Percentiles rank a stretch among this genome's conserved stretches.
Conservation (phyloP, 2,797 vertebrate species). For the Enteromius trimaculatus region DNA sequence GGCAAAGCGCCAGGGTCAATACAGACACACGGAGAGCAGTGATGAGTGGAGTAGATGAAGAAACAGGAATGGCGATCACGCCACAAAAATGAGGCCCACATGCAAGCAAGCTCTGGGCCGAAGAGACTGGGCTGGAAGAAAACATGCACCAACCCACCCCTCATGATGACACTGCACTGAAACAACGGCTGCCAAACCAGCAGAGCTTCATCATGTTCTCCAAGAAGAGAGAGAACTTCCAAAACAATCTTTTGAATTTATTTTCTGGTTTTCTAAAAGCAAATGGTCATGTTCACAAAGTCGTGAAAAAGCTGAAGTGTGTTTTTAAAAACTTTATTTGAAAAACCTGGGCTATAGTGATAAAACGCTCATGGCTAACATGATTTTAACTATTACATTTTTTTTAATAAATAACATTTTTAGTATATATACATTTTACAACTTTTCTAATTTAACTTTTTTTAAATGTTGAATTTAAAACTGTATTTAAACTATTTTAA, state of each 20-base stretch:
- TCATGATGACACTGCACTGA: slow-evolving; percentile 41
- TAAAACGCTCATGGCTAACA: not conserved
- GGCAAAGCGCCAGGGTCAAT: slow-evolving; percentile 56
- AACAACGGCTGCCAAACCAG: slow-evolving; percentile 53
- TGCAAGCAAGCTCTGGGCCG: slow-evolving; percentile 50
- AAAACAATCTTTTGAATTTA: not conserved
- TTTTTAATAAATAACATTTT: no score
- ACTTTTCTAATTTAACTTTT: not conserved
- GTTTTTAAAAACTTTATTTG: not conserved
- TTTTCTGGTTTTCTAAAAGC: not conserved
- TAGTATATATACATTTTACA: not conserved
- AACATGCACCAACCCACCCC: slow-evolving; percentile 53
- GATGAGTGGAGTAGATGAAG: slow-evolving; percentile 44
- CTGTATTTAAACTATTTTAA: not conserved
- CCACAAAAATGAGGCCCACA: slow-evolving; percentile 54
- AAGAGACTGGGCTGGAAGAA: slow-evolving; percentile 35
- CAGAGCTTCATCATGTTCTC: slow-evolving; percentile 25
- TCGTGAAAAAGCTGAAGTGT: not conserved
- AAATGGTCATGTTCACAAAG: not conserved
- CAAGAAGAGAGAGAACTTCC: not conserved
- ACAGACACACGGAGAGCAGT: slow-evolving; percentile 61
- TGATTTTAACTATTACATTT: no score
- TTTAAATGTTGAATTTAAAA: not conserved
- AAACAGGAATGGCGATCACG: slow-evolving; percentile 37
- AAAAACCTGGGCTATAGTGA: not conserved